Evolutionary conservation across 2,113 vertebrate species (phyloP).

Genomic region (Holacanthus passer): DNA sequence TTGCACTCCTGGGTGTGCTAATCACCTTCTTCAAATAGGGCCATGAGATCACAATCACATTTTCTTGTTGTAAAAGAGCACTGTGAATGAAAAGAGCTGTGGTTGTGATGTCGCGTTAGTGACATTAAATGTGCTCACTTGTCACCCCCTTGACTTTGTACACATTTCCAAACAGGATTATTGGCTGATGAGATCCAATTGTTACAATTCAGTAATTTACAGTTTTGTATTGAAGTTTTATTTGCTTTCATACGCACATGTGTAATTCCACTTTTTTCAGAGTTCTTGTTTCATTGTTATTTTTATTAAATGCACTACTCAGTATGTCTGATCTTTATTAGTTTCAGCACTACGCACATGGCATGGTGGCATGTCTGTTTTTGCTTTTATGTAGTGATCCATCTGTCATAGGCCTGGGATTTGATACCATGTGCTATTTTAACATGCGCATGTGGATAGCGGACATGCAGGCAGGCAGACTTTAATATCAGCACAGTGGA

Average conservation of each 20-base stretch:
- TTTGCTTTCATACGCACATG: conserved; percentile 45
- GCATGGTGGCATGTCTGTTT: conserved; percentile 42
- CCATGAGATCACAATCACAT: conserved; percentile 67
- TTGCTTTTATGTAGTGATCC: conserved; percentile 54
- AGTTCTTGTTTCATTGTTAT: conserved; percentile 60
- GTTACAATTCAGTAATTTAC: conserved; percentile 58
- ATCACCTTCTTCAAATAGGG: conserved; percentile 60
- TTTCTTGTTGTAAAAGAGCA: conserved; percentile 57
- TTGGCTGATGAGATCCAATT: conserved; percentile 54
- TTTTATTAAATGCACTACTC: conserved; percentile 62
- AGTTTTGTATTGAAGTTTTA: conserved; percentile 52
- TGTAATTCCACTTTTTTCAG: conserved; percentile 26
- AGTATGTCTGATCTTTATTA: conserved; percentile 65
- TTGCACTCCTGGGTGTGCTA: conserved; percentile 67
- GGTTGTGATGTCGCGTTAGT: conserved; percentile 62
- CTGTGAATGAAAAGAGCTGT: conserved; percentile 62
- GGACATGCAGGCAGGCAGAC: conserved; percentile 15
- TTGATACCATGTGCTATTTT: conserved; percentile 26
- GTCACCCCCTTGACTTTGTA: conserved; percentile 44
- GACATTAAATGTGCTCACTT: conserved; percentile 49
- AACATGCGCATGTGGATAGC: conserved; percentile 5
- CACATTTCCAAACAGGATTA: conserved; percentile 38
- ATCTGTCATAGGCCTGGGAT: conserved; percentile 36
- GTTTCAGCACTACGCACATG: conserved; percentile 52
- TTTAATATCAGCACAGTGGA: conserved; percentile 27